Percentiles rank a stretch among this genome's conserved stretches.
These are phyloP conservation scores for Suncus etruscus DNA, from an alignment of 2,113 vertebrate genomes.

Conservation along the genomic window DNA sequence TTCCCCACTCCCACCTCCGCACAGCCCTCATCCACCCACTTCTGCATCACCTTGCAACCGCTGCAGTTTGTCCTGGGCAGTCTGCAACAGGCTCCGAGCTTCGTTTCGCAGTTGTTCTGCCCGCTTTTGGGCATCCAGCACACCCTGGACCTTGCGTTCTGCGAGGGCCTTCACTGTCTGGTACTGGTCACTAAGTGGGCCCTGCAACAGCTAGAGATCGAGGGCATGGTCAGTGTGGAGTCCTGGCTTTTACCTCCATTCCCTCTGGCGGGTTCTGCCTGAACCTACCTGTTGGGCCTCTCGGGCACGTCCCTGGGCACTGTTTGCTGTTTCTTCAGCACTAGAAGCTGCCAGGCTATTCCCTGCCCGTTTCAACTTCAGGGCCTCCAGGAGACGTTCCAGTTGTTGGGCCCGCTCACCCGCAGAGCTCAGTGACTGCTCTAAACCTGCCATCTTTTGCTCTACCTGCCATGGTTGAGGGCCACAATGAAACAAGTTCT, in stretches of 20 bases:
- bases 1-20: not conserved
- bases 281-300: conserved; percentile 94
- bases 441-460: conserved; percentile 88
- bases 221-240: not conserved
- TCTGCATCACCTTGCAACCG: conserved; percentile 92
- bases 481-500: conserved; percentile 41
- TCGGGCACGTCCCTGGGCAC: conserved; percentile 91
- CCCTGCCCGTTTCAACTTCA: conserved; percentile 95
- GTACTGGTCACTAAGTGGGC: conserved; percentile 93
- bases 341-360: conserved; percentile 94
- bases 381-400: conserved; percentile 88
- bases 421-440: conserved; percentile 90
- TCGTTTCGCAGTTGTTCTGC: conserved; percentile 94
- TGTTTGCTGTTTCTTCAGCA: conserved; percentile 93
- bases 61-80: conserved; percentile 93
- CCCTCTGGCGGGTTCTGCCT: not conserved
- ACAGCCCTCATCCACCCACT: rapidly evolving
- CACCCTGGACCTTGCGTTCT: conserved; percentile 91
- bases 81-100: conserved; percentile 91
- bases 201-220: conserved; percentile 90
- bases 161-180: conserved; percentile 92
- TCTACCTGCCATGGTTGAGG: conserved; percentile 88
- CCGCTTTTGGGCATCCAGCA: conserved; percentile 90
- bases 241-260: not conserved
- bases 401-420: conserved; percentile 88